A percentile compares a stretch with the other conserved stretches of the same genome.
phyloP scores from a whole-genome alignment of 2,113 vertebrate species.

The Condylura cristata region DNA sequence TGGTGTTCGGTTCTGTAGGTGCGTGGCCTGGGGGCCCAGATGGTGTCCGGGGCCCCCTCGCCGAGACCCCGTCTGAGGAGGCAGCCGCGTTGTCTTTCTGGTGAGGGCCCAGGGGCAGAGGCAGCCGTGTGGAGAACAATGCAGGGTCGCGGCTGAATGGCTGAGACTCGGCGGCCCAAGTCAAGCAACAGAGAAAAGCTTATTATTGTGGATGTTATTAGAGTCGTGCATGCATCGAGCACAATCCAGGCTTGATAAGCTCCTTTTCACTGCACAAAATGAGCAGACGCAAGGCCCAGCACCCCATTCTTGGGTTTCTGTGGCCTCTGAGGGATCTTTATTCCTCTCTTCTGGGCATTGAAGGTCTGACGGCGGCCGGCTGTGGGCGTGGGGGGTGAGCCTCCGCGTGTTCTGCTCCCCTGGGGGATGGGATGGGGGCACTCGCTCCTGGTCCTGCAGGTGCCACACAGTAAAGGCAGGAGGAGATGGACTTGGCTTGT shows the following conservation, averaged over 20 bases:
- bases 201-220: neutral
- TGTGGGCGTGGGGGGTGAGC: neutral
- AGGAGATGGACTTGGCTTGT: accelerated
- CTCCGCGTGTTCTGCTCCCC: neutral
- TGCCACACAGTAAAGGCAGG: neutral
- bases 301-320: neutral
- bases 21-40: too few species aligned
- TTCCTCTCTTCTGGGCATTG: neutral
- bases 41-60: too few species aligned
- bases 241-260: neutral
- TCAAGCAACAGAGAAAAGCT: neutral
- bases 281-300: neutral
- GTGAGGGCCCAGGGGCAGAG: neutral
- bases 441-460: neutral
- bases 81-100: neutral
- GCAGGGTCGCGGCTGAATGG: neutral
- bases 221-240: neutral
- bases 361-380: neutral
- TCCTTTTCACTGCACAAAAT: neutral
- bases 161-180: neutral
- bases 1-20: too few species aligned
- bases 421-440: conserved; percentile 28
- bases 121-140: neutral
- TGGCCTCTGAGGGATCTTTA: neutral
- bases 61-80: too few species aligned